phyloP scores from a whole-genome alignment of 2,888 invertebrate species.

The Leucophenga maculata region DNA sequence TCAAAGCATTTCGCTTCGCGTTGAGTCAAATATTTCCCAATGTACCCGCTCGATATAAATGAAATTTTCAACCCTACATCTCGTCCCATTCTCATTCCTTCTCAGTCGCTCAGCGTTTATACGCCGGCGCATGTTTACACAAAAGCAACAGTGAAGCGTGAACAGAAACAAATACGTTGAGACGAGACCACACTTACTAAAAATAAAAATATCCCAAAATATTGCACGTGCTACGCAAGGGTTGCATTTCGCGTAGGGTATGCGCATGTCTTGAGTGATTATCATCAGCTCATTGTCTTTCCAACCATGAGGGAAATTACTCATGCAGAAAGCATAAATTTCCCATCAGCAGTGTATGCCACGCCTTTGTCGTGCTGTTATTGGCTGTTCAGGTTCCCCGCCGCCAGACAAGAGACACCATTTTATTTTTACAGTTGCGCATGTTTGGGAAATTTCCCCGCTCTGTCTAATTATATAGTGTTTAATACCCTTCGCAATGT shows the following conservation, averaged over 20 bases:
- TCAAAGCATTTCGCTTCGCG: conserved; percentile 66
- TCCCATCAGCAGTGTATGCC: conserved; percentile 52
- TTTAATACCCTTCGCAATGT: no score
- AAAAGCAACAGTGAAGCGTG: conserved; percentile 53
- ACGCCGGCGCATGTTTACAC: conserved; percentile 65
- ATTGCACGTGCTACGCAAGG: conserved; percentile 49
- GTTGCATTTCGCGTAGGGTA: conserved; percentile 45
- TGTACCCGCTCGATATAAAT: no score
- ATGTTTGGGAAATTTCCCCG: conserved; percentile 51
- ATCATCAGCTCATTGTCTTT: conserved; percentile 37
- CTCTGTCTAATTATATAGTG: conserved; percentile 1
- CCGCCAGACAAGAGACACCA: conserved; percentile 52
- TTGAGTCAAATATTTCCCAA: conserved; percentile 4
- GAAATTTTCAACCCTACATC: conserved; percentile 4
- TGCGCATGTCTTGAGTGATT: conserved; percentile 68
- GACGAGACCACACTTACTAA: conserved; percentile 6
- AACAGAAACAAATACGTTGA: conserved; percentile 23
- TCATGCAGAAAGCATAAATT: conserved; percentile 59
- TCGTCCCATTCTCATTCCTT: conserved; percentile 20
- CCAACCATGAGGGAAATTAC: conserved; percentile 50
- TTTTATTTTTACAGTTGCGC: conserved; percentile 54
- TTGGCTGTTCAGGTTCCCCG: conserved; percentile 63
- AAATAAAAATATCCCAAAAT: conserved; percentile 38
- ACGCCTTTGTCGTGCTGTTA: conserved; percentile 60
- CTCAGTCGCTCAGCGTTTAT: conserved; percentile 33